phyloP scores from a whole-genome alignment of 37 sponge, comb jelly and placozoan species.

The Bolinopsis microptera region DNA sequence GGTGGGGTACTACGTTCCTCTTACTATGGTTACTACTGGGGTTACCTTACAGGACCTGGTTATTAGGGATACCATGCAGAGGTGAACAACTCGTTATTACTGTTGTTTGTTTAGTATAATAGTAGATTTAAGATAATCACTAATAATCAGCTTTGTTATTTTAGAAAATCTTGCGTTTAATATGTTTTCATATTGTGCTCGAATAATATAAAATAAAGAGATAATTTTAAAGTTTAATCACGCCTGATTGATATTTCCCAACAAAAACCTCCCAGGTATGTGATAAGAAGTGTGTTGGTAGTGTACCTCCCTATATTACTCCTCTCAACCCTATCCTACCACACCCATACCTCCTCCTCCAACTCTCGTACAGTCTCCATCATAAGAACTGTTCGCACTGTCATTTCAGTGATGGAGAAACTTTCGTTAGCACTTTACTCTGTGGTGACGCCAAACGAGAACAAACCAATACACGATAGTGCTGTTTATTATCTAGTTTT shows the following conservation, averaged over 20 bases:
- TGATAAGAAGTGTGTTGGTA: constrained; percentile 29
- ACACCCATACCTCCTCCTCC: neutral
- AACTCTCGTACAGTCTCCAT: neutral
- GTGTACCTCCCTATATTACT: constrained; percentile 35
- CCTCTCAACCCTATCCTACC: constrained; percentile 35
- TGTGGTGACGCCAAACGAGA: neutral
- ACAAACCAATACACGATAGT: neutral
- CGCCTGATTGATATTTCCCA: too few species aligned
- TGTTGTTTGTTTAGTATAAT: too few species aligned
- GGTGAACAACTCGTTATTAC: too few species aligned
- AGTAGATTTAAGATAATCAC: too few species aligned
- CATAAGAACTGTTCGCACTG: constrained; percentile 9
- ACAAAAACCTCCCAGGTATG: constrained; percentile 4
- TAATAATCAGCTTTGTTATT: too few species aligned
- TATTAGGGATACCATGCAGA: neutral
- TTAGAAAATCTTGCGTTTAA: too few species aligned
- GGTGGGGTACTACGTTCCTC: constrained; percentile 19
- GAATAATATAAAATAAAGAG: too few species aligned
- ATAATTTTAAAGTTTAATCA: too few species aligned
- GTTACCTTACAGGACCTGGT: neutral
- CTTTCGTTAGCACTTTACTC: neutral
- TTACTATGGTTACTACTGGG: neutral
- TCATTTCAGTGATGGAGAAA: neutral
- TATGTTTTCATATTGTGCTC: too few species aligned
- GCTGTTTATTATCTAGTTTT: neutral